Conservation (phyloP, 2,797 vertebrate genomes). For the Arremon brunneinucha region DNA sequence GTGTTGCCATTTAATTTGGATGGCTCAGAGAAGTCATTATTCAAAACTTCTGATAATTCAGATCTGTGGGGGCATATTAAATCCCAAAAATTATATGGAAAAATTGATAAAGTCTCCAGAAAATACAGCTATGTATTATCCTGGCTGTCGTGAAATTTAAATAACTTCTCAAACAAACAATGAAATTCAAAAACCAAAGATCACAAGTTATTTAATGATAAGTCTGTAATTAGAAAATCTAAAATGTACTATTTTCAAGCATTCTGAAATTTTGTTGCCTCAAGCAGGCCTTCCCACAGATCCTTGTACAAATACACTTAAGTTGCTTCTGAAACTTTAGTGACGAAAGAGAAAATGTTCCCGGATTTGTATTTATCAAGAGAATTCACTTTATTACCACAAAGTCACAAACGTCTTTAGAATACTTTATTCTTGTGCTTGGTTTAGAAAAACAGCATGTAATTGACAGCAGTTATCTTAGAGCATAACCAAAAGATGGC, state of each 20-base stretch:
- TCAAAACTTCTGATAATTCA: not conserved
- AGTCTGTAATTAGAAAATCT: not conserved
- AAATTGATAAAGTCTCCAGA: not conserved
- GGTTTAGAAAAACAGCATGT: conserved; percentile 20
- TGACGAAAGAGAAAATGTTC: not conserved
- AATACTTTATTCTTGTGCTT: not conserved
- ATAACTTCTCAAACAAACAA: not conserved
- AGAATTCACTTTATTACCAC: not conserved
- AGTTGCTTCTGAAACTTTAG: not conserved
- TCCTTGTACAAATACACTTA: not conserved
- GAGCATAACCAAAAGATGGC: not conserved
- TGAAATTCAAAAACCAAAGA: not conserved
- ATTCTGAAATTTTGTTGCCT: not conserved
- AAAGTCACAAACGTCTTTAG: not conserved
- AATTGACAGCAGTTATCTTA: not conserved
- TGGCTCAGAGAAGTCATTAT: not conserved
- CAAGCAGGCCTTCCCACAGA: not conserved
- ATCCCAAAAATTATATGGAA: not conserved
- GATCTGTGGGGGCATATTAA: not conserved
- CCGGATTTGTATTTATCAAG: not conserved
- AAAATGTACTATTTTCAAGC: not conserved
- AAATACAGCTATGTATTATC: not conserved
- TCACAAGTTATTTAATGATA: not conserved
- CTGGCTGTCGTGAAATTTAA: not conserved
- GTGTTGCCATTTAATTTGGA: not conserved